These are phyloP conservation scores for Drosophila suboccidentalis DNA, from an alignment of 2,888 invertebrate genomes.

Conservation along the genomic window DNA sequence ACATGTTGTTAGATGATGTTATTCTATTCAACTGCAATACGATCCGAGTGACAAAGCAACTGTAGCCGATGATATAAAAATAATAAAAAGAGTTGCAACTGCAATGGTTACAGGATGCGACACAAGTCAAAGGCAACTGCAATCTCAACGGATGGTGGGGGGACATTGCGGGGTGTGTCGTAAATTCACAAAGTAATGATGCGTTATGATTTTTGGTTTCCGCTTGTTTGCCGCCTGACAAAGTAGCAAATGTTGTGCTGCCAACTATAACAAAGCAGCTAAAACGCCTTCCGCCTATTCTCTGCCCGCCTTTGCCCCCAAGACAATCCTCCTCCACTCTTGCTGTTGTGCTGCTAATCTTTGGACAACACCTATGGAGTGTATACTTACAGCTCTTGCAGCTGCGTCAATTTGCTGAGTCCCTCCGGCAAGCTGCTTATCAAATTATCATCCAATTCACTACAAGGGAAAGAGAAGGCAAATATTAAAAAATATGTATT, in stretches of 20 bases:
- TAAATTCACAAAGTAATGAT: conserved; percentile 82
- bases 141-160: conserved; percentile 12
- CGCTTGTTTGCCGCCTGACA: conserved; percentile 71
- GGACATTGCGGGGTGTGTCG: conserved; percentile 34
- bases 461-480: conserved; percentile 84
- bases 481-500: conserved; percentile 22
- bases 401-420: conserved; percentile 90
- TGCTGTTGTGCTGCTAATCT: conserved; percentile 37
- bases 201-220: conserved; percentile 82
- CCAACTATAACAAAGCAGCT: conserved; percentile 48
- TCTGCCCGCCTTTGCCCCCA: background rate
- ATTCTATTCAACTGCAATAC: background rate
- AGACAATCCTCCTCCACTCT: background rate
- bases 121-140: conserved; percentile 47
- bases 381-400: conserved; percentile 94
- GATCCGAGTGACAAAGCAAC: conserved; percentile 3
- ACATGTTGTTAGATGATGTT: background rate
- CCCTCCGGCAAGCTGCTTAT: conserved; percentile 92
- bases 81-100: conserved; percentile 36
- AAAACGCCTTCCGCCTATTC: conserved; percentile 4
- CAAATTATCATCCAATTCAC: conserved; percentile 92
- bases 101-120: conserved; percentile 53
- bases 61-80: background rate
- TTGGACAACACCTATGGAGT: conserved; percentile 58
- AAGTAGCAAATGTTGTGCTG: conserved; percentile 60